Conservation (phyloP, 2,797 vertebrate species). For the Eulemur coronatus region DNA sequence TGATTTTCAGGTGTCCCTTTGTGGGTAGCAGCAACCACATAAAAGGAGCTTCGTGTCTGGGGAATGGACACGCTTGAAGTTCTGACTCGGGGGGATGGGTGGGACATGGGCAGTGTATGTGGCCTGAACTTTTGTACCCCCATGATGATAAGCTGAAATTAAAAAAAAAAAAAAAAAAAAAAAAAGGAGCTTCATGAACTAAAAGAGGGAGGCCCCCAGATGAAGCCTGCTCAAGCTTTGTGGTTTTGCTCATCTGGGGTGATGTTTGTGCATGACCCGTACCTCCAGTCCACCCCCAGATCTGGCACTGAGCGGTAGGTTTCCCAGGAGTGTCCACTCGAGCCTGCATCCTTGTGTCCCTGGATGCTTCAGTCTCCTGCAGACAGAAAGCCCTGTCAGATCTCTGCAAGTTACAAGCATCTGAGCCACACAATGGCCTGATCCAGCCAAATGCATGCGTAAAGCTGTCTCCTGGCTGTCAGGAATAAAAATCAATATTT, state of each 20-base stretch:
- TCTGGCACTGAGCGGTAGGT: neutral
- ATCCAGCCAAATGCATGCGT: neutral
- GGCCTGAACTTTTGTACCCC: too few relatives aligned
- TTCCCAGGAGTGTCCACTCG: neutral
- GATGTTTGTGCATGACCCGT: neutral
- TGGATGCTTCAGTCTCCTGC: neutral
- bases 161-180: too few relatives aligned
- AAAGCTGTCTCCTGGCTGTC: conserved; percentile 32
- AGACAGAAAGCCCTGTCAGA: neutral
- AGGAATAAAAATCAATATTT: conserved; percentile 61
- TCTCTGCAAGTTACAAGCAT: neutral
- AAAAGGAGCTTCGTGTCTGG: neutral
- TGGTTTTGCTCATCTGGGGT: neutral
- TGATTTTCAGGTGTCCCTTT: neutral
- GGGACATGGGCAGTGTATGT: too few relatives aligned
- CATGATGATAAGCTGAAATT: too few relatives aligned
- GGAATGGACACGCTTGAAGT: too few relatives aligned
- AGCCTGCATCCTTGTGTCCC: neutral
- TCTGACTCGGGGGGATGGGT: too few relatives aligned
- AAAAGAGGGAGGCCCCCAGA: neutral
- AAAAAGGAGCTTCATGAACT: neutral
- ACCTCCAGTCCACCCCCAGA: fast-evolving
- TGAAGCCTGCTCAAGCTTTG: neutral
- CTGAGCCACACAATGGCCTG: neutral
- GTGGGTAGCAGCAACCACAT: neutral